phyloP scores from a whole-genome alignment of 2,113 vertebrate genomes.

The Elaphurus davidianus region DNA sequence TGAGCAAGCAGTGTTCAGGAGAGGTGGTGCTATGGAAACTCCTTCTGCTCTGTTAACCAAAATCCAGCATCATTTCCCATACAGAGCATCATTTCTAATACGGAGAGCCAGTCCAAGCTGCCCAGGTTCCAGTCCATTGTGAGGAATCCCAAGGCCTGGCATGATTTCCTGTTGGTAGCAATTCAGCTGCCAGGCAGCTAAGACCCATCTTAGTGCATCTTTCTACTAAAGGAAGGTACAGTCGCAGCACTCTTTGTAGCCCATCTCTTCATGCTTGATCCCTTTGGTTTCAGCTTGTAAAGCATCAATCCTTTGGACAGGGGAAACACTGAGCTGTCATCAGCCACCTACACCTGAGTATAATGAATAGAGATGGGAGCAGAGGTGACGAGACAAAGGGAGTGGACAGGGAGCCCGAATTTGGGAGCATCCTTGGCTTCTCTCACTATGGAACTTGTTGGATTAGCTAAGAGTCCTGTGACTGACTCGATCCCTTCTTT shows the following conservation, averaged over 20 bases:
- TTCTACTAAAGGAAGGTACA: background rate
- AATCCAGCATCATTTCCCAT: background rate
- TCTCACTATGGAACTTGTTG: background rate
- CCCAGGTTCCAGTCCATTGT: background rate
- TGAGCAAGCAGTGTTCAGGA: background rate
- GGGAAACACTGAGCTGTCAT: background rate
- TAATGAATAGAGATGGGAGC: background rate
- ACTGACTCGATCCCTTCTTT: conserved; percentile 33
- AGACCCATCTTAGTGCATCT: background rate
- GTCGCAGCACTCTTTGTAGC: background rate
- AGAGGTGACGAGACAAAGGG: background rate
- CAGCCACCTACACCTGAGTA: background rate
- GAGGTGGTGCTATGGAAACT: background rate
- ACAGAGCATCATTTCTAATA: background rate
- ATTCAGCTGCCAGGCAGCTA: background rate
- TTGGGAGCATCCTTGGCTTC: background rate
- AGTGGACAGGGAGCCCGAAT: background rate
- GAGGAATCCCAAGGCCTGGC: background rate
- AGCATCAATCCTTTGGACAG: background rate
- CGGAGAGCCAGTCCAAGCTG: background rate
- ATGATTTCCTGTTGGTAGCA: background rate
- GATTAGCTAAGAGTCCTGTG: background rate
- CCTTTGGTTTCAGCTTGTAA: background rate
- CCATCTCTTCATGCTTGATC: background rate
- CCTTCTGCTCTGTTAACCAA: conserved; percentile 7